These are phyloP conservation scores for Anneissia japonica DNA, from an alignment of 35 echinoderm and acorn worm species.

Conservation along the genomic window DNA sequence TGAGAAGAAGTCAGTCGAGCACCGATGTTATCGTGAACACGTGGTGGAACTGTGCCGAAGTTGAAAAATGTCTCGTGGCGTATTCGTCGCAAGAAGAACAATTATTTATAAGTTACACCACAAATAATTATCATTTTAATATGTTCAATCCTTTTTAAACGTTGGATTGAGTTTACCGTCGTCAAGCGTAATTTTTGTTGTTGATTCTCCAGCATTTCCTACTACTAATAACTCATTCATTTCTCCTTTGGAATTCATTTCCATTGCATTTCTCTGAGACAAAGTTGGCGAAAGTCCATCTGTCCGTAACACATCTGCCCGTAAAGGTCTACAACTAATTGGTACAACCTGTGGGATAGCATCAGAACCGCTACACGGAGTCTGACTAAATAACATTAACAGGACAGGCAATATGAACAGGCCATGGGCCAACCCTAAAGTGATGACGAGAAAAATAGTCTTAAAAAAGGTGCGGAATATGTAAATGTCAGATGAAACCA, in stretches of 20 bases:
- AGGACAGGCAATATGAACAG: conserved; percentile 42
- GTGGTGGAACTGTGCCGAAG: too few relatives aligned
- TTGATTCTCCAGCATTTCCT: neutral
- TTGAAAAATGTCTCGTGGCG: too few relatives aligned
- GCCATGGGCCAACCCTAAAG: conserved; percentile 32
- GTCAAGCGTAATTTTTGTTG: neutral
- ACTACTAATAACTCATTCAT: neutral
- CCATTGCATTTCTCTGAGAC: neutral
- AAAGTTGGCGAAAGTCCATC: neutral
- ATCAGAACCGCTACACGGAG: neutral
- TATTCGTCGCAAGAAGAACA: too few relatives aligned
- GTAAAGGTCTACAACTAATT: neutral
- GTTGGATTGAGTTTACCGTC: neutral
- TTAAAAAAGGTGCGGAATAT: conserved; percentile 55
- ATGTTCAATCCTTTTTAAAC: neutral
- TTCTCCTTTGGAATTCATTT: neutral
- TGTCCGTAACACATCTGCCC: neutral
- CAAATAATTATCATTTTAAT: too few relatives aligned
- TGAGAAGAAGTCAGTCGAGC: too few relatives aligned
- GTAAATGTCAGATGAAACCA: conserved; percentile 15
- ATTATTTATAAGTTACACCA: too few relatives aligned
- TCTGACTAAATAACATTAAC: neutral
- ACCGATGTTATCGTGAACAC: too few relatives aligned
- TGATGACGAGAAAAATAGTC: conserved; percentile 36
- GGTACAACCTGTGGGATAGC: neutral